Conservation (phyloP, 2,113 vertebrate species). For the Orientallactaga bullata region DNA sequence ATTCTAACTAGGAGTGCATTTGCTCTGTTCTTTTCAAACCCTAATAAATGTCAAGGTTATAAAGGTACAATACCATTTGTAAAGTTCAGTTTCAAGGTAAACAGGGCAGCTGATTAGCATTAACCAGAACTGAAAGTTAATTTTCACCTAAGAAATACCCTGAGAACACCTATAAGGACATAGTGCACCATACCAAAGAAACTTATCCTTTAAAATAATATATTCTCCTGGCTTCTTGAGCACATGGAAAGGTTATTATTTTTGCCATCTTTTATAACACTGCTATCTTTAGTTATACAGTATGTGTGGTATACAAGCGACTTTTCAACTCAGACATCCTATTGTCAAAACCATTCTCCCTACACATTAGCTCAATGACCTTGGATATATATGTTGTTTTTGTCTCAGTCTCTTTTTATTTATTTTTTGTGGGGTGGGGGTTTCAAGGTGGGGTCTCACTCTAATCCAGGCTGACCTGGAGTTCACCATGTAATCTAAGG, state of each 20-base stretch:
- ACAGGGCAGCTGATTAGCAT: conserved; percentile 55
- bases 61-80: conserved; percentile 72
- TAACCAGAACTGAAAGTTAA: conserved; percentile 71
- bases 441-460: too few relatives aligned
- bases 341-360: not conserved
- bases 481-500: too few relatives aligned
- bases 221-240: not conserved
- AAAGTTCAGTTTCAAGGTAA: conserved; percentile 79
- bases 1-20: conserved; percentile 57
- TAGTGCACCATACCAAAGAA: conserved; percentile 42
- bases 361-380: not conserved
- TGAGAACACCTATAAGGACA: conserved; percentile 67
- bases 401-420: too few relatives aligned
- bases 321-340: not conserved
- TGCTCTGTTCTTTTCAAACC: conserved; percentile 69
- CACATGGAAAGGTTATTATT: not conserved
- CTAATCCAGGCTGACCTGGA: too few relatives aligned
- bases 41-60: conserved; percentile 83
- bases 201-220: conserved; percentile 72
- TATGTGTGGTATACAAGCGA: not conserved
- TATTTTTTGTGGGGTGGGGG: too few relatives aligned
- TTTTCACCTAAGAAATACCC: conserved; percentile 75
- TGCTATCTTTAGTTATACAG: not conserved
- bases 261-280: conserved; percentile 54
- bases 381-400: too few relatives aligned